A percentile compares a stretch with the other conserved stretches of the same genome.
Conservation (phyloP, 2,113 vertebrate species). For the Spea bombifrons region DNA sequence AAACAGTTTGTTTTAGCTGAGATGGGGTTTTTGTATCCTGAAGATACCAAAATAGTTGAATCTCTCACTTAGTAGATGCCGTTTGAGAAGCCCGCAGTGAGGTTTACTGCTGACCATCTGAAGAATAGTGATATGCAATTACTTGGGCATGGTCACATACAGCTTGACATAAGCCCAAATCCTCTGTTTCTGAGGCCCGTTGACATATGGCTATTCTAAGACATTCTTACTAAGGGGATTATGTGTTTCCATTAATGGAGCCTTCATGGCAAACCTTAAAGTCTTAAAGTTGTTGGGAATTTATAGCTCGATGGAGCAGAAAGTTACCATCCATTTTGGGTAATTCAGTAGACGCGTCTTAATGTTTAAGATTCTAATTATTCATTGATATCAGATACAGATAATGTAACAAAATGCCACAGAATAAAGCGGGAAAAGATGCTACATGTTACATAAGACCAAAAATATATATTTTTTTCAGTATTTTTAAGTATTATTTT, state of each 20-base stretch:
- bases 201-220: not conserved
- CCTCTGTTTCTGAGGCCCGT: not conserved
- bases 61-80: constrained; percentile 21
- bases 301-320: too few species aligned
- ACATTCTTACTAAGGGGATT: not conserved
- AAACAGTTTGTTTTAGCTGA: constrained; percentile 39
- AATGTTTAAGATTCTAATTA: too few species aligned
- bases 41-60: constrained; percentile 20
- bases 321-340: too few species aligned
- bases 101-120: constrained; percentile 9
- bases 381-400: too few species aligned
- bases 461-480: too few species aligned
- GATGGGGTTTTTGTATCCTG: constrained; percentile 17
- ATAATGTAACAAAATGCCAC: too few species aligned
- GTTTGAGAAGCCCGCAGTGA: constrained; percentile 10
- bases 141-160: constrained; percentile 16
- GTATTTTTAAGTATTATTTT: too few species aligned
- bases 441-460: too few species aligned
- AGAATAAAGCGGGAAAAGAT: too few species aligned
- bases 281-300: not conserved
- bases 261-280: not conserved
- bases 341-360: too few species aligned
- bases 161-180: not conserved
- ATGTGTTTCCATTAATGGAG: constrained; percentile 19
- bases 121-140: not conserved